phyloP scores from a whole-genome alignment of 2,888 invertebrate species.

The Muscina levida region DNA sequence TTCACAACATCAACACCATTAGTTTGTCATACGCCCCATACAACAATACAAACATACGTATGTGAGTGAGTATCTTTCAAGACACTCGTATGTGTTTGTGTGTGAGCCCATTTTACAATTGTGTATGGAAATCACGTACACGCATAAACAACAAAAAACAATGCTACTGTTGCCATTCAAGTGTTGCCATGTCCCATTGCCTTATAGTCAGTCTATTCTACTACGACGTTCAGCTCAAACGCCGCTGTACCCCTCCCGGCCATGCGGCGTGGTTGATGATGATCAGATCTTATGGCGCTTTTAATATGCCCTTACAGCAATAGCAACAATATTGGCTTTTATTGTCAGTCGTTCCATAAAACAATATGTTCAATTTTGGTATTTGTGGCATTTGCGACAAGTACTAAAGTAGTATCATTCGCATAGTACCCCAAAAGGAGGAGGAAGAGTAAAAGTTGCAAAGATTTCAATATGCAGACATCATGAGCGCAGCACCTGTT shows the following conservation, averaged over 20 bases:
- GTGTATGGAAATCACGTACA: conserved; percentile 63
- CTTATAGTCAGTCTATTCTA: neutral
- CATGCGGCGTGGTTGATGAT: conserved; percentile 42
- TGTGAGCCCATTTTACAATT: conserved; percentile 21
- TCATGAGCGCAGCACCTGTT: conserved; percentile 40
- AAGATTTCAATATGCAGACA: conserved; percentile 40
- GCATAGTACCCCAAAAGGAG: neutral
- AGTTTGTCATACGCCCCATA: conserved; percentile 53
- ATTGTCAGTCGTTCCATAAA: conserved; percentile 52
- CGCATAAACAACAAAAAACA: conserved; percentile 62
- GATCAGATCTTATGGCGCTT: conserved; percentile 56
- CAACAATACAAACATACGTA: too few relatives aligned
- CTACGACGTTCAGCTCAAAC: neutral
- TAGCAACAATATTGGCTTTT: conserved; percentile 36
- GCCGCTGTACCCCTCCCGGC: neutral
- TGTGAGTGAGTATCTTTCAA: too few relatives aligned
- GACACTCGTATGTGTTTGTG: conserved; percentile 17
- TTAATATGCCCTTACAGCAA: conserved; percentile 43
- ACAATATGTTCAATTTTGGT: conserved; percentile 61
- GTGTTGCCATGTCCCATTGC: neutral
- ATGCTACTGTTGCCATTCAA: conserved; percentile 49
- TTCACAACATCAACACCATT: conserved; percentile 3
- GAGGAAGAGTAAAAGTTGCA: conserved; percentile 10
- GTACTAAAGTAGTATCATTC: neutral
- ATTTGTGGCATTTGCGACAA: conserved; percentile 57